Base-by-base conservation (phyloP, 2,797 vertebrate genomes). In the Cyprinodon diabolis region DNA sequence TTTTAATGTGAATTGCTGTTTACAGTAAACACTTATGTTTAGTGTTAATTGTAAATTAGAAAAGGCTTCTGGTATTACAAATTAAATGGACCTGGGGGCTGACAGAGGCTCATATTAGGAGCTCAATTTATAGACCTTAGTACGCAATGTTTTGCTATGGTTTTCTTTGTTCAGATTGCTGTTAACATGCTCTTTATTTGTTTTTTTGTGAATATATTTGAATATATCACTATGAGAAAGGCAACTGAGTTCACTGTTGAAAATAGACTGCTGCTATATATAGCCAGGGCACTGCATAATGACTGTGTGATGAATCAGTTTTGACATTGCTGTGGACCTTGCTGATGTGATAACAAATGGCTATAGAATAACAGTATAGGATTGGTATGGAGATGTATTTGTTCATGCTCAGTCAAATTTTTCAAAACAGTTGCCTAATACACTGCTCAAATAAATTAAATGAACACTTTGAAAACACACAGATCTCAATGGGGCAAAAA, bases 11-110 rank as follows among this genome's bases (percentile, higher is more conserved):
- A 1, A 25, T n/a, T 19, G 49, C 45, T 55, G 77, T 80, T 72
- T 72, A 67, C 62, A 51, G 72, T 68, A 71, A 77, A 83, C 68
- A 74, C 2, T 35, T 23, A 15, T 2, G 15, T 51, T 43, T 6
- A 43, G 48, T 55, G 57, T 77, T 58, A 74, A 74, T 57, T 57
- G 0, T 43, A 72, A 66, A 60, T 69, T 15, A 25, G 45, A 63
- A 58, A 70, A 74, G 0, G 49, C 40, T 74, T 75, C 14, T 1
- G 9, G 54, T 55, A 69, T 63, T 1, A 56, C 4, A 52, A 54
- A 11, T 19, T 45, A 51, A 74, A 0, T 2, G 37, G 19, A 52
- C 35, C 43, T 7, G 3, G 6, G 6, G 56, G 19, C 47, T 47
- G 23, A 55, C 17, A 57, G 3, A 45, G 40, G 62, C 45, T 45